phyloP scores from a whole-genome alignment of 2,888 invertebrate species.

The Caenorhabditis japonica region DNA sequence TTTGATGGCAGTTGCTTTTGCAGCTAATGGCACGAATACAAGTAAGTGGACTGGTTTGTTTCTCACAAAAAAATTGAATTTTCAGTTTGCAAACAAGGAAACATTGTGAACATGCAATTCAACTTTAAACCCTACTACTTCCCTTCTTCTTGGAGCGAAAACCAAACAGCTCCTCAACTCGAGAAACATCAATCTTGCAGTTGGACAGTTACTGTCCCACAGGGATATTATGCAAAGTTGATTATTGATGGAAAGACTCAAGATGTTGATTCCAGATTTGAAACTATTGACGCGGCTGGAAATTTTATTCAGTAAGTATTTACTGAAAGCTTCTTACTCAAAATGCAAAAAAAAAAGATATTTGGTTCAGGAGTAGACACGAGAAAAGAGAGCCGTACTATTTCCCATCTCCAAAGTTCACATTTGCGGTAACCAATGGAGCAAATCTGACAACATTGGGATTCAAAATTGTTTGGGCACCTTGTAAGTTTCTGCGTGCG shows the following conservation, averaged over 20 bases:
- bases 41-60: too few species aligned
- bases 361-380: too few species aligned
- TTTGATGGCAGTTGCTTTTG: too few species aligned
- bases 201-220: slow-evolving; percentile 4
- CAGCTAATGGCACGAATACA: too few species aligned
- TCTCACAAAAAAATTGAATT: too few species aligned
- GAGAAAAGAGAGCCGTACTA: too few species aligned
- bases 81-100: slow-evolving; percentile 15
- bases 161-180: slow-evolving; percentile 1
- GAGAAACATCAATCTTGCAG: not conserved
- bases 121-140: slow-evolving; percentile 15
- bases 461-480: too few species aligned
- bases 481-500: too few species aligned
- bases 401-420: too few species aligned
- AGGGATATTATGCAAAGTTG: slow-evolving; percentile 4
- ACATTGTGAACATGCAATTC: slow-evolving; percentile 2
- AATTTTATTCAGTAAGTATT: slow-evolving; percentile 12
- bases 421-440: too few species aligned
- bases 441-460: too few species aligned
- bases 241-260: slow-evolving; percentile 1
- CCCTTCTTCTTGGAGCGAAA: slow-evolving; percentile 18
- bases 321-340: not conserved
- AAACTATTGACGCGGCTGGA: slow-evolving; percentile 2
- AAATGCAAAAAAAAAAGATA: too few species aligned
- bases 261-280: not conserved